Percentiles rank a stretch among this genome's conserved stretches.
phyloP scores from a whole-genome alignment of 1,140 invertebrate species.

The Mizuhopecten yessoensis region DNA sequence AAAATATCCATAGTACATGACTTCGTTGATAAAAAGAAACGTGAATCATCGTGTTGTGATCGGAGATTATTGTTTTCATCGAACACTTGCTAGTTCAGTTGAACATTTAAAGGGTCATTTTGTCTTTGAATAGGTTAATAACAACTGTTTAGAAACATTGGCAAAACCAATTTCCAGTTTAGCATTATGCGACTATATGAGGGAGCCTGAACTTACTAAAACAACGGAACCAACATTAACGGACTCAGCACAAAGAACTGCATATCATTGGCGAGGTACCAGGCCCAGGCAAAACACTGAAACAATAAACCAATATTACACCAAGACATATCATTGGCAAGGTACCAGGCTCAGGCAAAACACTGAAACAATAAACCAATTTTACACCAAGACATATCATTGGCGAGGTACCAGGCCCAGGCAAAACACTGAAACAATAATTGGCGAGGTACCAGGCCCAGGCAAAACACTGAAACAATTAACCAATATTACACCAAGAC shows the following conservation, averaged over 20 bases:
- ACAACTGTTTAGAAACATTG: no score
- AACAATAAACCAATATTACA: slow-evolving; percentile 62
- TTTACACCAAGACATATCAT: slow-evolving; percentile 88
- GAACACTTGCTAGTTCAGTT: no score
- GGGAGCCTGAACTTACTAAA: slow-evolving; percentile 68
- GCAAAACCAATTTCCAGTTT: no score
- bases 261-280: slow-evolving; percentile 93
- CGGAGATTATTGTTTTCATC: no score
- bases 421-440: slow-evolving; percentile 87
- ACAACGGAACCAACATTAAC: slow-evolving; percentile 83
- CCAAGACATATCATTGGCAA: slow-evolving; percentile 93
- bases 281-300: slow-evolving; percentile 89
- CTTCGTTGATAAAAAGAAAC: no score
- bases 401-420: slow-evolving; percentile 90
- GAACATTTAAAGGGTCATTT: no score
- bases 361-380: slow-evolving; percentile 85
- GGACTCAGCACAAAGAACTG: slow-evolving; percentile 89
- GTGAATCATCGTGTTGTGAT: no score
- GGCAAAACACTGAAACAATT: slow-evolving; percentile 87
- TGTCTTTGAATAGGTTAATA: no score
- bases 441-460: slow-evolving; percentile 91
- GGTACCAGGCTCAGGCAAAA: slow-evolving; percentile 89
- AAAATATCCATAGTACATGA: no score
- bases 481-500: slow-evolving; percentile 46
- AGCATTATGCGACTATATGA: no score